Evolutionary conservation across 2,797 vertebrate genomes (phyloP).

Genomic region (Anabacerthia variegaticeps): DNA sequence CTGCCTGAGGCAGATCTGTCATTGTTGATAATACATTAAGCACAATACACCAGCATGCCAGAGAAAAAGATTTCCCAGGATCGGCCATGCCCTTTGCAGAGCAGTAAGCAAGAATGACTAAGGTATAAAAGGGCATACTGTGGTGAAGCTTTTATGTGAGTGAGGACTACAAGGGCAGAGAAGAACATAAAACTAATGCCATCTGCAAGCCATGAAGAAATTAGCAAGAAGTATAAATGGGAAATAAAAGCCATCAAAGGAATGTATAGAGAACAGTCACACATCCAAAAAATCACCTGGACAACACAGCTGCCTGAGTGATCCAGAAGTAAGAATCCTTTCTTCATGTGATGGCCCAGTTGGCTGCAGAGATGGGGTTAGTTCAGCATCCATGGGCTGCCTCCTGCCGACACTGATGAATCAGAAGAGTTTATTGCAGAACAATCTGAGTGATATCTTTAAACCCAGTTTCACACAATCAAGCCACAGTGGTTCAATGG

Average conservation of each 20-base stretch:
- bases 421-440: not conserved
- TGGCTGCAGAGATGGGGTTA: not conserved
- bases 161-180: not conserved
- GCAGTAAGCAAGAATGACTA: slow-evolving; percentile 31
- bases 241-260: not conserved
- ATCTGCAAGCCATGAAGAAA: slow-evolving; percentile 1
- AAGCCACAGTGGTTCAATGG: not conserved
- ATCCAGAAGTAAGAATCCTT: not conserved
- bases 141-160: not conserved
- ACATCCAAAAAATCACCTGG: not conserved
- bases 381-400: not conserved
- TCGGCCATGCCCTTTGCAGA: not conserved
- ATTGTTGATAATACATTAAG: slow-evolving; percentile 34
- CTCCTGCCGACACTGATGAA: not conserved
- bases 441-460: not conserved
- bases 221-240: not conserved
- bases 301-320: not conserved
- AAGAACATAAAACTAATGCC: not conserved
- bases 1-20: slow-evolving; percentile 40
- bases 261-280: not conserved
- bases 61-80: slow-evolving; percentile 17
- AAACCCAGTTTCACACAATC: not conserved
- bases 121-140: not conserved
- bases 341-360: not conserved
- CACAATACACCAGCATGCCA: slow-evolving; percentile 12